Evolutionary conservation across 64 coral and sea anemone genomes (phyloP), one percentile per base, ranked within the genome.

Genomic region (Montipora sp.): DNA sequence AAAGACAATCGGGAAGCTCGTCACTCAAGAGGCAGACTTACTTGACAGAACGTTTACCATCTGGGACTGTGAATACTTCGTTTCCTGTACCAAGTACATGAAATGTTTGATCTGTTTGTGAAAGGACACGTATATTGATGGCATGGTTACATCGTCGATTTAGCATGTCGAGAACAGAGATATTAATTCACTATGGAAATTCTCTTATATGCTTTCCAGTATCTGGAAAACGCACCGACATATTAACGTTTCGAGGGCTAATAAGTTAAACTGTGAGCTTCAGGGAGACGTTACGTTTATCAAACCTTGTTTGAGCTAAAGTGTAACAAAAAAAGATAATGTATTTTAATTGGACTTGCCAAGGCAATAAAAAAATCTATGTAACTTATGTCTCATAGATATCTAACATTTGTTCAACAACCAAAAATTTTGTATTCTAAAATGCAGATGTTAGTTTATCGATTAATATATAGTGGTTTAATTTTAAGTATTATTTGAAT

Each of bases 71-170:
- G 22, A 93, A 93, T 51, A 80, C 20, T 65, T 87, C 91, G 78
- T 87, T 93, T 53, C 80, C 90, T 45, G 82, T 92, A 36, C 72
- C 90, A 77, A 92, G 80, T 49, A 84, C 75, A 46, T 70, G 86
- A 22, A 75, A 75, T 92, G 46, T 60, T 47, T 55, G 76, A 63
- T 84, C 48, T 59, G 53, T 68, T 36, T 66, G 21, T 43, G 3
- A 9, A 1, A 44, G 66, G 59, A 58, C 53, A 80, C 9, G 63
- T 22, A 10, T 78, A 43, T 49, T 88, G 75, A 22, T 69, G 0
- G 45, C 80, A 80, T 36, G 58, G 63, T 84, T 44, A 24, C 55
- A 7, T 80, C 80, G 43, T 77, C 7, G 60, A n/a, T 57, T 8
- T 57, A 11, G 11, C 6, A 57, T 57, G 7, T 8, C 11, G 53